Percentiles rank a stretch among this genome's conserved stretches.
These are phyloP conservation scores for Synanthedon formicaeformis DNA, from an alignment of 2,888 invertebrate species.

Conservation along the genomic window DNA sequence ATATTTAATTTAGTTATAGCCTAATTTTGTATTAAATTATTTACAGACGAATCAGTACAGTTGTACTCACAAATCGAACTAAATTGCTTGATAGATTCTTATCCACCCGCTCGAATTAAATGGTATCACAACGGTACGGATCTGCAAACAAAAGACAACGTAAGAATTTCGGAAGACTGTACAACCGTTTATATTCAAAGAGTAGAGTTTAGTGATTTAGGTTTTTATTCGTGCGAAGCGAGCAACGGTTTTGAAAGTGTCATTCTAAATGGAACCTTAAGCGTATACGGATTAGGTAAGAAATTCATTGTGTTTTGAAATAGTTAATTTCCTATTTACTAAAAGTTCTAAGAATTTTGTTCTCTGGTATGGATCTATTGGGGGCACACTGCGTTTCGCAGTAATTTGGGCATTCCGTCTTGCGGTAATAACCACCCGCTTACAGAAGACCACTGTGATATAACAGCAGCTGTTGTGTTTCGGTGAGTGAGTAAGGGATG, in stretches of 20 bases:
- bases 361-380: no score
- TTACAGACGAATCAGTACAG: slow-evolving; percentile 36
- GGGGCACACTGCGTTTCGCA: no score
- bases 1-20: no score
- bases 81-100: slow-evolving; percentile 27
- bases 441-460: no score
- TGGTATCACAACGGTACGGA: slow-evolving; percentile 48
- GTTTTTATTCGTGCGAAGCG: slow-evolving; percentile 64
- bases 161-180: slow-evolving; percentile 22
- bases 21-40: no score
- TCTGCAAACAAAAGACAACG: slow-evolving; percentile 15
- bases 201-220: slow-evolving; percentile 42
- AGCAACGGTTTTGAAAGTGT: slow-evolving; percentile 53
- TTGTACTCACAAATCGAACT: slow-evolving; percentile 35
- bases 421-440: no score
- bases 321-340: no score
- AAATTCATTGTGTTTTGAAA: not conserved
- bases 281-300: slow-evolving; percentile 43
- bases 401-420: no score
- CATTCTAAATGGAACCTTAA: slow-evolving; percentile 27
- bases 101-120: slow-evolving; percentile 22
- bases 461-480: no score
- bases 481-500: no score
- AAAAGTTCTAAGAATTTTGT: no score
- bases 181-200: slow-evolving; percentile 27